phyloP scores from a whole-genome alignment of 2,113 vertebrate species.

The Nipponia nippon region DNA sequence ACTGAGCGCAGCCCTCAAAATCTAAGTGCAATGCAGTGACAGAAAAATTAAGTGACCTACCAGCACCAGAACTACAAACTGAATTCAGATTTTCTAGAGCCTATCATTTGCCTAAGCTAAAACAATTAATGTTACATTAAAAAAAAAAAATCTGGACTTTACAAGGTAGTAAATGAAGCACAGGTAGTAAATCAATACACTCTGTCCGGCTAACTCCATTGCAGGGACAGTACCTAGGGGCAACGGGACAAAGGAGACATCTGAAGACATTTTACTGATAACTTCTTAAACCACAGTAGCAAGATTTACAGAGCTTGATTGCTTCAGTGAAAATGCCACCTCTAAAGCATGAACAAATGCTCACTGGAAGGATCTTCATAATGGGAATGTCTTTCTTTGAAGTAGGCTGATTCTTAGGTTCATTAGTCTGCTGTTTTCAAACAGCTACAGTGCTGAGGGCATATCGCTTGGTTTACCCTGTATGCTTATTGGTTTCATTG shows the following conservation, averaged over 20 bases:
- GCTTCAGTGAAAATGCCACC: neutral
- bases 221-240: neutral
- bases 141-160: neutral
- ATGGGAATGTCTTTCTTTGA: neutral
- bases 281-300: neutral
- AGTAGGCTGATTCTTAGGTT: neutral
- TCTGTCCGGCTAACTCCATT: neutral
- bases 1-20: neutral
- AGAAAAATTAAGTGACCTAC: neutral
- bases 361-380: neutral
- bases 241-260: neutral
- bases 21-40: neutral
- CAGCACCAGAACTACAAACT: neutral
- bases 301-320: neutral
- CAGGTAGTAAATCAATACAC: neutral
- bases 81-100: neutral
- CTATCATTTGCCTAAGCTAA: neutral
- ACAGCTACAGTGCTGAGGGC: neutral
- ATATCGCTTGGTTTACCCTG: neutral
- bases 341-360: neutral
- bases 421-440: neutral
- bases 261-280: neutral
- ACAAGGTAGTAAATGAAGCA: neutral
- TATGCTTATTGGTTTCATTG: neutral
- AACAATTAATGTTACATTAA: neutral